Percentiles rank a stretch among this genome's conserved stretches.
phyloP scores from a whole-genome alignment of 1,140 invertebrate species.

The Asobara japonica region DNA sequence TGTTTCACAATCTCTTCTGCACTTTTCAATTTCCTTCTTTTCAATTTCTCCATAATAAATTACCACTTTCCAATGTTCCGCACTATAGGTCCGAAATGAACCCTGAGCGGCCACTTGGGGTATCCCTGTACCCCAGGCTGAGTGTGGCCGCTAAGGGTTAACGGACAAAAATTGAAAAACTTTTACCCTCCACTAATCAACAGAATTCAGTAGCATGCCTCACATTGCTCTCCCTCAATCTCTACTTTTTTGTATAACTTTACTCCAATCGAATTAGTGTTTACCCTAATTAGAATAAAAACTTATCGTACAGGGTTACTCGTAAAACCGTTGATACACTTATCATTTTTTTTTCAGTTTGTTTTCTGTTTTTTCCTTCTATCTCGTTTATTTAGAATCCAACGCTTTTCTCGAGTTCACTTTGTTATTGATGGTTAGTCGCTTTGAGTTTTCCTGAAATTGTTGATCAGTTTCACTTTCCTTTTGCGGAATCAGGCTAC shows the following conservation, averaged over 20 bases:
- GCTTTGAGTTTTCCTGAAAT: constrained; percentile 7
- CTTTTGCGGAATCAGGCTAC: constrained; percentile 52
- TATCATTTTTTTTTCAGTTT: constrained; percentile 10
- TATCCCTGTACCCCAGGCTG: too few relatives aligned
- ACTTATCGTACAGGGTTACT: constrained; percentile 56
- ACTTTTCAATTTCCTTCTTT: background rate
- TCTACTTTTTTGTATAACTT: too few relatives aligned
- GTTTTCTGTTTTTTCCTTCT: background rate
- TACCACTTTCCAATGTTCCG: too few relatives aligned
- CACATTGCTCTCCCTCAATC: too few relatives aligned
- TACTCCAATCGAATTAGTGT: constrained; percentile 4
- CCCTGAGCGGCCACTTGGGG: too few relatives aligned
- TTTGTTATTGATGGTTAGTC: constrained; percentile 39
- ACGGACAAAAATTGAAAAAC: too few relatives aligned
- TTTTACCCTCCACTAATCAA: too few relatives aligned
- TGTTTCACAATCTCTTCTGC: too few relatives aligned
- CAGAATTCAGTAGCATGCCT: too few relatives aligned
- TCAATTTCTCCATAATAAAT: background rate
- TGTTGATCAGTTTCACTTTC: background rate
- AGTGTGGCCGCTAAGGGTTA: too few relatives aligned
- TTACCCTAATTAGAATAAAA: constrained; percentile 33
- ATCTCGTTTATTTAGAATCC: constrained; percentile 44
- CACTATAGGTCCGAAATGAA: too few relatives aligned
- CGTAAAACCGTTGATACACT: constrained; percentile 50
- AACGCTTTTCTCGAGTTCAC: constrained; percentile 42